These are phyloP conservation scores for Eulemur albifrons DNA, from an alignment of 2,797 vertebrate genomes.

Conservation along the genomic window DNA sequence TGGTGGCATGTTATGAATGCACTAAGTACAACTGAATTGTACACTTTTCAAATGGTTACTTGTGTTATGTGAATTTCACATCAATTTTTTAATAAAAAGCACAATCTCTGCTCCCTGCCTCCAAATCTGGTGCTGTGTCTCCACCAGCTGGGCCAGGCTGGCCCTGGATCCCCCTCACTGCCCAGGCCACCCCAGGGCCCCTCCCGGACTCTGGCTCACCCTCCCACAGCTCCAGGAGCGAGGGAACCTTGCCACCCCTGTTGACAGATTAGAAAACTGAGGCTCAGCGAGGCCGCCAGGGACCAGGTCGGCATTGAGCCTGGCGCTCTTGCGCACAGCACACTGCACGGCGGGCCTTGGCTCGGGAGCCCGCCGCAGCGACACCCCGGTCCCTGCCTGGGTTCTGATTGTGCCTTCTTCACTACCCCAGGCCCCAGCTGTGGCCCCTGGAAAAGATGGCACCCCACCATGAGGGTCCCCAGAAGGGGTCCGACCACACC, in stretches of 20 bases:
- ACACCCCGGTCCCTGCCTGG: not conserved
- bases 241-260: not conserved
- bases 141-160: not conserved
- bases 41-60: not conserved
- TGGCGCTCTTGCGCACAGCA: not conserved
- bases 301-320: not conserved
- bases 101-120: not conserved
- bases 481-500: not conserved
- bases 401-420: not conserved
- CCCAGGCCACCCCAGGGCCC: not conserved
- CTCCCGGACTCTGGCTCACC: not conserved
- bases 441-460: not conserved
- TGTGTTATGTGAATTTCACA: not conserved
- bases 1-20: rapidly evolving
- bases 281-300: not conserved
- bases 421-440: not conserved
- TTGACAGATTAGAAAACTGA: not conserved
- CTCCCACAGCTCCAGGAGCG: not conserved
- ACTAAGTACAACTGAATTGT: rapidly evolving
- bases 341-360: not conserved
- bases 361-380: not conserved
- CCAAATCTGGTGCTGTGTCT: not conserved
- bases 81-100: not conserved
- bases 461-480: not conserved
- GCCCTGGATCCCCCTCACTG: not conserved